A percentile compares a stretch with the other conserved stretches of the same genome.
Conservation (phyloP, 2,888 invertebrate genomes). For the Microlaimidae sp. region DNA sequence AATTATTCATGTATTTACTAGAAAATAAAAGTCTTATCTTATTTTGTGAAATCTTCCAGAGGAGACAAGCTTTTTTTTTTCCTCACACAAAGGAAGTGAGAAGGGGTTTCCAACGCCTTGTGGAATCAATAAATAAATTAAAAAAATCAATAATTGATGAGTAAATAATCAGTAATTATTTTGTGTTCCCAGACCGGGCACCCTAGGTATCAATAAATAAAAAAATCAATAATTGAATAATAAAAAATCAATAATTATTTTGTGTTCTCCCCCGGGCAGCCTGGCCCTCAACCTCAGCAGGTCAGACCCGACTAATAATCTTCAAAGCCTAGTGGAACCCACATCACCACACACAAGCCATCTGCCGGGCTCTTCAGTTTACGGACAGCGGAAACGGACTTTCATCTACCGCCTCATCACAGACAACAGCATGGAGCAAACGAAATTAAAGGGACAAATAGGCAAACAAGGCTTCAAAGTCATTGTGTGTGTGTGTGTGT, state of each 20-base stretch:
- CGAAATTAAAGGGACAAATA: conserved; percentile 93
- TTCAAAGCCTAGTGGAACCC: conserved; percentile 99
- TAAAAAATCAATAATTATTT: not conserved
- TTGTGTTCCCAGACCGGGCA: conserved; percentile 23
- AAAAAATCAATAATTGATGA: too few species aligned
- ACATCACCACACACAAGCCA: conserved; percentile 72
- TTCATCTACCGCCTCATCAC: conserved; percentile 90
- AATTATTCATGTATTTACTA: too few species aligned
- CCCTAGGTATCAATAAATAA: conserved; percentile 74
- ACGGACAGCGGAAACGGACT: conserved; percentile 82
- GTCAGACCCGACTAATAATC: conserved; percentile 88
- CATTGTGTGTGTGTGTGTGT: too few species aligned
- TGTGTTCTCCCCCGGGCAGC: conserved; percentile 24
- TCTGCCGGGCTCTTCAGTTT: conserved; percentile 65
- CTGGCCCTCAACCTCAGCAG: conserved; percentile 82
- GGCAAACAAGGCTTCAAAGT: conserved; percentile 97
- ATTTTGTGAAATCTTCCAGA: too few species aligned
- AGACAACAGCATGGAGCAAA: conserved; percentile 88
- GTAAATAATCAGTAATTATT: not conserved
- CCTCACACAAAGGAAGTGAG: too few species aligned
- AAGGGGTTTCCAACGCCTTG: too few species aligned
- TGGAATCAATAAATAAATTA: too few species aligned
- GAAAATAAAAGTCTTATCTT: too few species aligned
- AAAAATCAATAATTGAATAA: not conserved
- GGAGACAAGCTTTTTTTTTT: too few species aligned